phyloP scores from a whole-genome alignment of 2,888 invertebrate species.

The Philopedon plagiatum region DNA sequence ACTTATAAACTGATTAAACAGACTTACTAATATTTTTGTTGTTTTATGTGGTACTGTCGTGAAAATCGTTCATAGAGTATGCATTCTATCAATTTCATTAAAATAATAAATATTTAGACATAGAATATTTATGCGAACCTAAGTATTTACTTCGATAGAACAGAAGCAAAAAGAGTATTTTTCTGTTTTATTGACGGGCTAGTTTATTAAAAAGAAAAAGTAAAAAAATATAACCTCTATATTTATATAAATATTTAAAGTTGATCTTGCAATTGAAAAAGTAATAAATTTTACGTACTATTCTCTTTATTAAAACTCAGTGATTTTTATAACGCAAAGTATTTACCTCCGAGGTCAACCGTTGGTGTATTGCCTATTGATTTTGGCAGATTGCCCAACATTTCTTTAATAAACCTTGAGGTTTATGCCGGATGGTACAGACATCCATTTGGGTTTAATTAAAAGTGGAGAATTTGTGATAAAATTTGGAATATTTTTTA shows the following conservation, averaged over 20 bases:
- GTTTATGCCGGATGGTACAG: constrained; percentile 21
- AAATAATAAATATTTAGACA: too few species aligned
- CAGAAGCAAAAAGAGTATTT: not conserved
- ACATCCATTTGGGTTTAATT: too few species aligned
- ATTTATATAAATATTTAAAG: not conserved
- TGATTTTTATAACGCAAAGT: not conserved
- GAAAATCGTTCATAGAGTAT: too few species aligned
- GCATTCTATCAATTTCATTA: too few species aligned
- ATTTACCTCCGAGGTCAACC: constrained; percentile 14
- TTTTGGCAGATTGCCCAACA: constrained; percentile 35
- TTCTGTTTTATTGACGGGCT: not conserved
- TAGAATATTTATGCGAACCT: too few species aligned
- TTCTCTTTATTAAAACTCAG: not conserved
- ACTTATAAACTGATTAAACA: too few species aligned
- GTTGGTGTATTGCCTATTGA: constrained; percentile 27
- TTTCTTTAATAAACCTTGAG: constrained; percentile 2
- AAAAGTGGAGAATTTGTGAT: too few species aligned
- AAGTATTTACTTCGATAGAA: too few species aligned
- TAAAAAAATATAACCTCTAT: not conserved
- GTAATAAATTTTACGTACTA: not conserved
- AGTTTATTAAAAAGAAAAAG: not conserved
- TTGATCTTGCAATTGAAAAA: constrained; percentile 1
- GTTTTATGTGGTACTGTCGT: too few species aligned
- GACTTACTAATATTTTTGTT: too few species aligned
- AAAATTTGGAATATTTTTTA: too few species aligned